phyloP scores from a whole-genome alignment of 2,113 vertebrate species.

The Etheostoma cragini region DNA sequence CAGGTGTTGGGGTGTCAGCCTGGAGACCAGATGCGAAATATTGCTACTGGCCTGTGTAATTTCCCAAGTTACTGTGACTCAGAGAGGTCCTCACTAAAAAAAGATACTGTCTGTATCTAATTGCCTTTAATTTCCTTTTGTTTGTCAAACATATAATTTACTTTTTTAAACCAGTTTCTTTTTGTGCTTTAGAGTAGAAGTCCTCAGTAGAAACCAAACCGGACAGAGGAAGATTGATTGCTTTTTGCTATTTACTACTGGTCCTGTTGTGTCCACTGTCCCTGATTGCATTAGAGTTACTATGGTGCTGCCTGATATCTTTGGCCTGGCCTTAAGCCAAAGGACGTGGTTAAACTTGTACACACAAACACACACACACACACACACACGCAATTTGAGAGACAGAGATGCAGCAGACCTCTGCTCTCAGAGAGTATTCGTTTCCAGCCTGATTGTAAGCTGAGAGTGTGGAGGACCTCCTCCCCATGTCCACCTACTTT shows the following conservation, averaged over 20 bases:
- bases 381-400: conserved; percentile 25
- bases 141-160: neutral
- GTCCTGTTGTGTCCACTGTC: conserved; percentile 63
- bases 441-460: conserved; percentile 65
- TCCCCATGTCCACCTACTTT: conserved; percentile 44
- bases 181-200: neutral
- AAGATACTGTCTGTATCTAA: neutral
- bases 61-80: conserved; percentile 79
- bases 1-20: conserved; percentile 39
- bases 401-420: conserved; percentile 62
- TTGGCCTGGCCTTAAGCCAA: conserved; percentile 85
- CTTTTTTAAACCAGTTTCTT: neutral
- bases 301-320: conserved; percentile 86
- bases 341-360: conserved; percentile 59
- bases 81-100: conserved; percentile 44
- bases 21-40: conserved; percentile 82
- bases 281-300: conserved; percentile 81
- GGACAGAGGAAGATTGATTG: conserved; percentile 30
- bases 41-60: conserved; percentile 77
- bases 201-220: conserved; percentile 25
- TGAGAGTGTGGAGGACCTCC: conserved; percentile 45
- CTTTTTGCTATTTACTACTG: conserved; percentile 67
- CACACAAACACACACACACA: conserved; percentile 38
- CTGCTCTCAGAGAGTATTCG: conserved; percentile 49
- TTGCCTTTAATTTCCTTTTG: neutral